Conservation (phyloP, 2,888 invertebrate species). For the Boloria euphrosyne region DNA sequence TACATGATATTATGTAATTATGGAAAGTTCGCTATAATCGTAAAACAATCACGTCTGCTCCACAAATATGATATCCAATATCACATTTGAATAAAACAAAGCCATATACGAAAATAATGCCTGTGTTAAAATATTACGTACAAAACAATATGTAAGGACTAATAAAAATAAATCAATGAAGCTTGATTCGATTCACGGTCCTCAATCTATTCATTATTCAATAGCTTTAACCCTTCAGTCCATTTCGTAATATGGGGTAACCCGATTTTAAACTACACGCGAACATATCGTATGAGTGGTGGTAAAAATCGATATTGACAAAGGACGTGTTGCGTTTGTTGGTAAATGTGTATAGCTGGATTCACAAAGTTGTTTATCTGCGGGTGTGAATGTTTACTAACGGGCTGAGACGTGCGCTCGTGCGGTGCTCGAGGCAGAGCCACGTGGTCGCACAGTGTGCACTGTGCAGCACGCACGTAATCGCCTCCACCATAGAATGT, state of each 20-base stretch:
- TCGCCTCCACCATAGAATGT: conserved; percentile 36
- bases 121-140: neutral
- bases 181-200: conserved; percentile 57
- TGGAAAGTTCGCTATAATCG: conserved; percentile 2
- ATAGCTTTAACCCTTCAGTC: conserved; percentile 54
- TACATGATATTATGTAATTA: conserved; percentile 30
- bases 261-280: conserved; percentile 37
- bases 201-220: conserved; percentile 70
- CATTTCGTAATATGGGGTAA: conserved; percentile 43
- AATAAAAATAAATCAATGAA: conserved; percentile 42
- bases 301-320: conserved; percentile 37
- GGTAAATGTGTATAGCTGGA: conserved; percentile 40
- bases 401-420: conserved; percentile 44
- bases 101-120: no score
- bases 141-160: conserved; percentile 8
- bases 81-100: no score
- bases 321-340: conserved; percentile 54
- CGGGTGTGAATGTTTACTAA: conserved; percentile 61
- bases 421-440: conserved; percentile 32
- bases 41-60: neutral
- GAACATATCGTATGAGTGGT: conserved; percentile 28
- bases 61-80: neutral
- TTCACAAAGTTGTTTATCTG: conserved; percentile 61
- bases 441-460: conserved; percentile 41
- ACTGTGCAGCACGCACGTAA: conserved; percentile 34